These are phyloP conservation scores for Ips nitidus DNA, from an alignment of 1,140 invertebrate genomes.

Conservation along the genomic window DNA sequence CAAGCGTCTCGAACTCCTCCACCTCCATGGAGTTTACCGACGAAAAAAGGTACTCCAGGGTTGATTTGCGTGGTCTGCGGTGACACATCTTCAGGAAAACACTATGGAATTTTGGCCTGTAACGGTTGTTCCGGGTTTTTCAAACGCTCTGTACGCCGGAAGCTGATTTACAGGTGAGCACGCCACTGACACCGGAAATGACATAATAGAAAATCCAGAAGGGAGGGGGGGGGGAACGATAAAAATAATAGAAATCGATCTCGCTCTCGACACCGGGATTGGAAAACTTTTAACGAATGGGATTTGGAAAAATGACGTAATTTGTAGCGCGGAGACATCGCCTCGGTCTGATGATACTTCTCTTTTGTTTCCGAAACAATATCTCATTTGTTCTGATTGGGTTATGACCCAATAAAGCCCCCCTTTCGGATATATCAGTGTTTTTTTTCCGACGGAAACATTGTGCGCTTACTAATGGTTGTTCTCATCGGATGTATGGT, in stretches of 20 bases:
- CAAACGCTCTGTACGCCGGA: constrained; percentile 93
- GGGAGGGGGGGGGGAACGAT: constrained; percentile 8
- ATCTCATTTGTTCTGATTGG: constrained; percentile 32
- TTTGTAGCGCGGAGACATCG: constrained; percentile 32
- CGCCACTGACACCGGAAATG: constrained; percentile 11
- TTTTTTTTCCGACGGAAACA: neutral
- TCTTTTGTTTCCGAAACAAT: constrained; percentile 25
- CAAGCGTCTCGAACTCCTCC: constrained; percentile 51
- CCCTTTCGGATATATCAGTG: neutral
- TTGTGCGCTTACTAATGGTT: neutral
- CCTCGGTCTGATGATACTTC: constrained; percentile 9
- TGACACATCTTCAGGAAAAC: constrained; percentile 95
- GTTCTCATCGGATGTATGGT: neutral
- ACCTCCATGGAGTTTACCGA: constrained; percentile 48
- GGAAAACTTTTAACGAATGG: constrained; percentile 39
- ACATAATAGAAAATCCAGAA: constrained; percentile 31
- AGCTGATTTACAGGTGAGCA: constrained; percentile 92
- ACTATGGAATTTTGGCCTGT: constrained; percentile 98
- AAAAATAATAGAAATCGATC: constrained; percentile 39
- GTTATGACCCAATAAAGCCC: constrained; percentile 28
- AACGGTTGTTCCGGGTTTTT: constrained; percentile 99
- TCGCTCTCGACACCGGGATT: constrained; percentile 35
- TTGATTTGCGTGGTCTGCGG: constrained; percentile 93
- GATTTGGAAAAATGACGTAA: constrained; percentile 39
- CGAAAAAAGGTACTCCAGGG: constrained; percentile 57